Evolutionary conservation across 2,113 vertebrate species (phyloP).

Genomic region (Ahaetulla prasina): DNA sequence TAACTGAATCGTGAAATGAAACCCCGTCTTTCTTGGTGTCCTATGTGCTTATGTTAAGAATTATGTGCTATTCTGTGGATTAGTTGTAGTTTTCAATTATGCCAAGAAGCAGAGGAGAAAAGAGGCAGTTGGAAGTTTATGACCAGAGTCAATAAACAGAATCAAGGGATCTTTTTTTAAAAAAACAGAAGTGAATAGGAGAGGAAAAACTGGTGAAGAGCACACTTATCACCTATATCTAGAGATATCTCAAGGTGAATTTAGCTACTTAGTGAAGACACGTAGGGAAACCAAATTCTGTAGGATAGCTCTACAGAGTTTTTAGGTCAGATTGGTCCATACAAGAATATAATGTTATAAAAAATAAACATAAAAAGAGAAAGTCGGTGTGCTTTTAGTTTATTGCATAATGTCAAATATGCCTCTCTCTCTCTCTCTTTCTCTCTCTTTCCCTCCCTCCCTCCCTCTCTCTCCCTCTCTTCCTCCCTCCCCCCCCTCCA

Average conservation of each 20-base stretch:
- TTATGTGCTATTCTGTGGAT: not conserved
- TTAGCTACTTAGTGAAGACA: not conserved
- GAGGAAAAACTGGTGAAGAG: not conserved
- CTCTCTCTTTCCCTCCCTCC: rapidly evolving
- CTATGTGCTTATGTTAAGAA: not conserved
- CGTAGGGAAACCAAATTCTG: not conserved
- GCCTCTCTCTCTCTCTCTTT: too few relatives aligned
- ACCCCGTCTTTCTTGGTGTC: not conserved
- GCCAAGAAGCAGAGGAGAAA: not conserved
- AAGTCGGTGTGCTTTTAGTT: not conserved
- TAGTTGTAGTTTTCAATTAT: not conserved
- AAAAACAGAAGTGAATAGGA: not conserved
- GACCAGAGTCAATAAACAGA: not conserved
- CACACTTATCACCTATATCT: not conserved
- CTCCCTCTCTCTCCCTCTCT: too few relatives aligned
- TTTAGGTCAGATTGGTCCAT: not conserved
- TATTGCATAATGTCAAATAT: not conserved
- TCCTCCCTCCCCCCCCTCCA: too few relatives aligned
- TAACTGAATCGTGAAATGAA: not conserved
- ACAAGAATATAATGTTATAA: not conserved
- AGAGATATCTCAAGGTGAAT: not conserved
- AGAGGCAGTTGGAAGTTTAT: not conserved
- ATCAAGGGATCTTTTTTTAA: not conserved
- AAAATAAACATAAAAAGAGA: not conserved
- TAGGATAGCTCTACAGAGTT: not conserved